phyloP scores from a whole-genome alignment of 2,888 invertebrate genomes.

The Pristionchus maxplancki region DNA sequence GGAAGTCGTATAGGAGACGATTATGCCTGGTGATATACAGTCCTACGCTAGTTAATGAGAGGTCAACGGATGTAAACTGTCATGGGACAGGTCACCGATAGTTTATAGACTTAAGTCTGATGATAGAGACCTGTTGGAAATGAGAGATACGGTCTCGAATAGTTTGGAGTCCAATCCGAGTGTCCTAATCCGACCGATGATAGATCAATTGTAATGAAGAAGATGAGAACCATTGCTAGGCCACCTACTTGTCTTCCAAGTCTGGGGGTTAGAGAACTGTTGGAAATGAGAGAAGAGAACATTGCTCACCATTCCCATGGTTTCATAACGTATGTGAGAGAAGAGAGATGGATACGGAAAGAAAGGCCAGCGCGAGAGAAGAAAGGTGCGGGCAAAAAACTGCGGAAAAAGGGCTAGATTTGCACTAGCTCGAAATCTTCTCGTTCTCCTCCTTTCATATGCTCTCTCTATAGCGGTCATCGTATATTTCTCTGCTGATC shows the following conservation, averaged over 20 bases:
- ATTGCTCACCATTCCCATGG: not conserved
- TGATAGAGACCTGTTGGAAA: not conserved
- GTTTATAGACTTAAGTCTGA: not conserved
- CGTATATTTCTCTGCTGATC: not conserved
- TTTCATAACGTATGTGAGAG: not conserved
- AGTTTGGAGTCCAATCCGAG: too few relatives aligned
- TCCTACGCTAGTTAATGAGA: not conserved
- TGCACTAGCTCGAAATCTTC: not conserved
- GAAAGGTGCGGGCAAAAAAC: not conserved
- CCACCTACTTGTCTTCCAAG: too few relatives aligned
- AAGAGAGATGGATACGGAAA: not conserved
- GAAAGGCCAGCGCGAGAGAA: not conserved
- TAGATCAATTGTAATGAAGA: too few relatives aligned
- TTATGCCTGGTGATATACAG: conserved; percentile 20
- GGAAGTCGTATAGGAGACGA: not conserved
- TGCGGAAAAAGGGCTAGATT: not conserved
- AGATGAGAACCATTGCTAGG: too few relatives aligned
- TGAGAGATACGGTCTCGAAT: too few relatives aligned
- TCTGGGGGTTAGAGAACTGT: too few relatives aligned
- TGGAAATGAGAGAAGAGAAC: too few relatives aligned
- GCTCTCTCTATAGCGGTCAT: not conserved
- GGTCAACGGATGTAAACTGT: not conserved
- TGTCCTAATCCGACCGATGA: too few relatives aligned
- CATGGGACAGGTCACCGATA: not conserved
- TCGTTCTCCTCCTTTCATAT: not conserved